These are phyloP conservation scores for Myotis pilosus DNA, from an alignment of 2,797 vertebrate species.

Conservation along the genomic window DNA sequence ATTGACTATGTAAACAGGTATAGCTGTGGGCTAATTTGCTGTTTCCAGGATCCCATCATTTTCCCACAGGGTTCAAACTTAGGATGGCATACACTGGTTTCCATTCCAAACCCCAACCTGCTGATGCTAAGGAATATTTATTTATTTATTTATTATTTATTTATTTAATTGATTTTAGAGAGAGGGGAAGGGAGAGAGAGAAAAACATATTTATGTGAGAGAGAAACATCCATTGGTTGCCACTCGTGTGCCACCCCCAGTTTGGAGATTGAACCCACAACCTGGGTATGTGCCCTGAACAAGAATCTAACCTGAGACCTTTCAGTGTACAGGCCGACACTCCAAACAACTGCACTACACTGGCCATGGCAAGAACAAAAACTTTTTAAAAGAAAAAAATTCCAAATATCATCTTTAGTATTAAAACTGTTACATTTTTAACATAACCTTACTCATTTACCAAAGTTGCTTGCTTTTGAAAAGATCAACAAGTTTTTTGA, in stretches of 20 bases:
- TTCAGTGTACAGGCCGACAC: not conserved
- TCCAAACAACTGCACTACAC: not conserved
- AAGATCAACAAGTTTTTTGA: slow-evolving; percentile 22
- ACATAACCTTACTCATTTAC: not conserved
- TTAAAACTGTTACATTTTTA: not conserved
- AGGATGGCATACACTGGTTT: not conserved
- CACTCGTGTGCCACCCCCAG: not conserved
- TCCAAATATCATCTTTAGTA: not conserved
- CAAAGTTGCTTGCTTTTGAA: slow-evolving; percentile 17
- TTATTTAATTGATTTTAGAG: not conserved
- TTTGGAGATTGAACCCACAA: not conserved
- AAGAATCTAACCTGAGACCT: not conserved
- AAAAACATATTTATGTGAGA: not conserved
- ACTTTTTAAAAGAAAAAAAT: not conserved
- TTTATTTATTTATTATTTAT: not conserved
- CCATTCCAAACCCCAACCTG: not conserved
- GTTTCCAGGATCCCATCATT: slow-evolving; percentile 62
- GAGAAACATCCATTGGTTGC: not conserved
- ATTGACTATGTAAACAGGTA: slow-evolving; percentile 78
- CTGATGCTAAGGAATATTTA: not conserved
- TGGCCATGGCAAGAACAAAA: not conserved
- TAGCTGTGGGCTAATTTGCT: slow-evolving; percentile 74
- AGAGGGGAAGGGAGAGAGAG: not conserved
- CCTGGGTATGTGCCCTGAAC: not conserved
- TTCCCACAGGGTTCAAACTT: slow-evolving; percentile 62